Evolutionary conservation across 2,113 vertebrate species (phyloP), one percentile per base, ranked within the genome.

Genomic region (Marmota monax): DNA sequence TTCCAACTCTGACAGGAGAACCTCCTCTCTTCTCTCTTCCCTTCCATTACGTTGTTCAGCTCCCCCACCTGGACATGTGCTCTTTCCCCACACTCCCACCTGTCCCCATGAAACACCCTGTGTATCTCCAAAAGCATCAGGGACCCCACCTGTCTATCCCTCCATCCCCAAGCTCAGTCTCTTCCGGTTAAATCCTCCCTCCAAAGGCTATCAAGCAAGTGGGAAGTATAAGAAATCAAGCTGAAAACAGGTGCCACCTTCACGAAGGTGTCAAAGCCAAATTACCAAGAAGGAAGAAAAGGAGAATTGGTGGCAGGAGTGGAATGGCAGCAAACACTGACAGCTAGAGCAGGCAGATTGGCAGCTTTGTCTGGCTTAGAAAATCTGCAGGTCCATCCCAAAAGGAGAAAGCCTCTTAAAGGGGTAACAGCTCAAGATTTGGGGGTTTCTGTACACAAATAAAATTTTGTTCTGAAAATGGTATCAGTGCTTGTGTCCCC

Each of bases 1-100:
- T 4, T 34, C 20, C 42, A 1, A 0, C 0, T 12, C 76, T 56
- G 48, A 29, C 25, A 1, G 4, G 17, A 12, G 20, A 45, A 25
- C 78, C 56, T 25, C 7, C 18, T 39, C 6, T 45, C 76, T 34
- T 18, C 37, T 32, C 32, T 18, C 23, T 51, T 23, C 29, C 32
- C 37, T 32, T 78, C 77, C 1, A 3, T 58, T 42, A 1, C 27
- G 9, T 7, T 74, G n/a, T 27, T 63, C 56, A 56, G 2, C 13
- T 14, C 25, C 48, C 22, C 1, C 4, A 20, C 45, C 3, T 5
- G 8, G 20, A 3, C 17, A 4, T 25, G 63, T 5, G 2, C 22
- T 37, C 9, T 69, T 16, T 39, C 17, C 42, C 34, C 6, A 7
- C 63, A 4, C 53, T 37, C n/a, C 73, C 9, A 1, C 11, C 25